These are phyloP conservation scores for Gymnothorax reevesii DNA, from an alignment of 2,797 vertebrate species.

Conservation along the genomic window DNA sequence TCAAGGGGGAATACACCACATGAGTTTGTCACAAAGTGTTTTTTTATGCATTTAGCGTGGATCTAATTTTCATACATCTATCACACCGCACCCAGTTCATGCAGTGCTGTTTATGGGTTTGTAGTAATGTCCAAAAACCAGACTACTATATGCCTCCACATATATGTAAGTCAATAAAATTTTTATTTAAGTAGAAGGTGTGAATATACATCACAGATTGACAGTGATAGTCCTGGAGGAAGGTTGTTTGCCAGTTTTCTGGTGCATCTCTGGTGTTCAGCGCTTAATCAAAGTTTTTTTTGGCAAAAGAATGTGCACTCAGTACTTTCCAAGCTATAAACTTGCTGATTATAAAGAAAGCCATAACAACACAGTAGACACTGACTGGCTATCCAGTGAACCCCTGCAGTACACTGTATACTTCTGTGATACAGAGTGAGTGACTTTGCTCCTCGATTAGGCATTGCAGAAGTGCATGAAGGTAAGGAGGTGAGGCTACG, in stretches of 20 bases:
- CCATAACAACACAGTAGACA: neutral
- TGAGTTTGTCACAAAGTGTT: neutral
- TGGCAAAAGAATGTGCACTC: neutral
- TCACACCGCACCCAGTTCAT: conserved; percentile 4
- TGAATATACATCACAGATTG: neutral
- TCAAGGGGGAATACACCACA: neutral
- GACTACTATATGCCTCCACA: neutral
- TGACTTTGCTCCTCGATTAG: neutral
- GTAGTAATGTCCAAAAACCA: neutral
- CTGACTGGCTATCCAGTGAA: neutral
- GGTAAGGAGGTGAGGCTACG: neutral
- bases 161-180: neutral
- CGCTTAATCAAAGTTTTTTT: neutral
- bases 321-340: neutral
- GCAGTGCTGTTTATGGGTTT: neutral
- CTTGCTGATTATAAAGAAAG: neutral
- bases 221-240: neutral
- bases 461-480: neutral
- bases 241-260: neutral
- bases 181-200: neutral
- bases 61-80: neutral
- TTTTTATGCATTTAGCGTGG: neutral
- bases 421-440: neutral
- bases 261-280: neutral
- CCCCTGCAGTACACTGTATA: neutral